Conservation (phyloP, 2,888 invertebrate genomes). For the Diarsia rubi region DNA sequence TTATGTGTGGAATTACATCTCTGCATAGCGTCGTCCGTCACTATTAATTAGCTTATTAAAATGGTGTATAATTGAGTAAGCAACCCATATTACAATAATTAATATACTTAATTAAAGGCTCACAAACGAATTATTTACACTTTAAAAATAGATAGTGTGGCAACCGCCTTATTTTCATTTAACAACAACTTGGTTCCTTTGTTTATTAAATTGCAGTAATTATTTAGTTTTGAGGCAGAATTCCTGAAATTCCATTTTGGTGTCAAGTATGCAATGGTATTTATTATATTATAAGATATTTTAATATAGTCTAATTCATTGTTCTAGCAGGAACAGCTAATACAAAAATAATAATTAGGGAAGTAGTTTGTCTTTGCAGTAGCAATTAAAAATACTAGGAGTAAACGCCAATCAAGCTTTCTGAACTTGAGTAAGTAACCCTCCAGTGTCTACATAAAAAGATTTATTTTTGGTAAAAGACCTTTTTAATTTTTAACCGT, state of each 20-base stretch:
- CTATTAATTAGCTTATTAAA: neutral
- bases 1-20: neutral
- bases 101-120: neutral
- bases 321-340: neutral
- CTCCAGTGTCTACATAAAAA: neutral
- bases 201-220: neutral
- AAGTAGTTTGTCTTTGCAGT: neutral
- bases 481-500: too few relatives aligned
- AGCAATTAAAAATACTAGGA: neutral
- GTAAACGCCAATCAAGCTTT: neutral
- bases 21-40: neutral
- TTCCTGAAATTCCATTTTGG: slow-evolving; percentile 5
- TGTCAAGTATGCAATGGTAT: neutral
- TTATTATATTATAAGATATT: too few relatives aligned
- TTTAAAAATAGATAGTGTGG: neutral
- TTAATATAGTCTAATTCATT: too few relatives aligned
- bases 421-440: neutral
- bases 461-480: neutral
- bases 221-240: neutral
- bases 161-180: slow-evolving; percentile 6
- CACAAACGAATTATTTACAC: neutral
- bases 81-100: neutral
- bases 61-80: neutral
- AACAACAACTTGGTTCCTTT: slow-evolving; percentile 3
- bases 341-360: neutral